Base-by-base conservation (phyloP, 2,888 invertebrate genomes). In the Megaustenia siamemsis region DNA sequence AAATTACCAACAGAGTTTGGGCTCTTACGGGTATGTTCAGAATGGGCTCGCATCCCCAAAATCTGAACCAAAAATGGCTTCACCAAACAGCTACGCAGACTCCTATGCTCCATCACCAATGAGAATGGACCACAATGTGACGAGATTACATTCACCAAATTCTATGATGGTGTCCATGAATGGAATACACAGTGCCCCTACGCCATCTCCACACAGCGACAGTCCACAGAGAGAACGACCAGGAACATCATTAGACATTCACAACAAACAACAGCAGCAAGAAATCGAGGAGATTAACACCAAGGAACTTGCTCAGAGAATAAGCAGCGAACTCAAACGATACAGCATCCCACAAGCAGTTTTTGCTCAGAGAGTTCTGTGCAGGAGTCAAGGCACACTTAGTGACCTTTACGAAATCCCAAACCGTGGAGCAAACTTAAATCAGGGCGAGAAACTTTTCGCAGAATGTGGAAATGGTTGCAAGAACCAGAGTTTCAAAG, bases 381-480 rank as follows among this genome's bases (percentile, higher is more conserved):
- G 99, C 94, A 96, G 99, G 88, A 98, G 98, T 87, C 99, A 99
- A 94, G 99, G 99, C 86, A 99, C 99, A 40, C 96, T 99, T 80
- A 98, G 98, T 91, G 99, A 99, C 95, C 95, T 99, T 95, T 99
- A 88, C 96, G 99, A 90, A 99, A 99, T 94, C 99, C 99, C 10
- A 99, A 99, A 95, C 99, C 99, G 21, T 99, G 99, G 99, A 98
- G 98, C 90, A 99, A 99, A 95, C 96, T 99, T 92, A 99, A 99
- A 95, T 99, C 98, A 60, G 99, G 99, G 63, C 95, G 99, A 84
- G 99, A 99, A 95, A 99, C 99, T 69, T 99, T 99, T 94, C 96
- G 99, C 88, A 95, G 99, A 91, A 99, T 99, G 99, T 98, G 98
- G 96, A 99, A 99, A 95, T 99, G 99, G 99, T 96, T 99, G 82